Percentiles rank a stretch among this genome's conserved stretches.
These are phyloP conservation scores for Prionace glauca DNA, from an alignment of 2,797 vertebrate species.

Conservation along the genomic window DNA sequence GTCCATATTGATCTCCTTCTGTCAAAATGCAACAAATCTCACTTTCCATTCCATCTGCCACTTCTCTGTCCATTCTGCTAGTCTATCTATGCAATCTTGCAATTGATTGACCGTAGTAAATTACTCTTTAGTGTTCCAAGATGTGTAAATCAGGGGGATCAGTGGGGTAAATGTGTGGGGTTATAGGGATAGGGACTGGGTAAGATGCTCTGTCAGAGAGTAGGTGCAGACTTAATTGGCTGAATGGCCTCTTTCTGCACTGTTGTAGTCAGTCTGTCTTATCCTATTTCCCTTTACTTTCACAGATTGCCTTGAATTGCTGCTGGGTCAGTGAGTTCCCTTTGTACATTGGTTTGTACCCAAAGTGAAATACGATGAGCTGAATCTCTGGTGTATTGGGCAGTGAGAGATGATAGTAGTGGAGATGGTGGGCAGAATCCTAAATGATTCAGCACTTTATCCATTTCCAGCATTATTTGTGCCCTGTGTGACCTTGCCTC, in stretches of 20 bases:
- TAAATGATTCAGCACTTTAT: not conserved
- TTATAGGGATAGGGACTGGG: too few species aligned
- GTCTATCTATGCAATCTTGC: not conserved
- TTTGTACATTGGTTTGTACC: not conserved
- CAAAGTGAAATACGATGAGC: not conserved
- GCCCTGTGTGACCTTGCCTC: not conserved
- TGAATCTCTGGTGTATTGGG: not conserved
- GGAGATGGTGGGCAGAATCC: not conserved
- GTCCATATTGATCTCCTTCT: not conserved
- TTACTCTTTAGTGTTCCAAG: too few species aligned
- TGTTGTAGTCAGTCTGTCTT: not conserved
- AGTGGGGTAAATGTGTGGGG: too few species aligned
- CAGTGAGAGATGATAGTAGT: not conserved
- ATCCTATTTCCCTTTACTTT: not conserved
- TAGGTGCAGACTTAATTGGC: too few species aligned
- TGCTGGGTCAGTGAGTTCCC: not conserved
- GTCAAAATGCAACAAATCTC: not conserved
- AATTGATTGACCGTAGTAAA: not conserved
- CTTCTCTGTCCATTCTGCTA: not conserved
- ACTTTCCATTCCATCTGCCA: not conserved
- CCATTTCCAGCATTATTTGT: not conserved
- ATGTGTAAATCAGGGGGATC: too few species aligned
- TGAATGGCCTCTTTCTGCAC: too few species aligned
- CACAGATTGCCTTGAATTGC: not conserved
- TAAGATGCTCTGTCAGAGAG: too few species aligned